Conservation (phyloP, 2,888 invertebrate genomes). For the Caenorhabditis sulstoni region DNA sequence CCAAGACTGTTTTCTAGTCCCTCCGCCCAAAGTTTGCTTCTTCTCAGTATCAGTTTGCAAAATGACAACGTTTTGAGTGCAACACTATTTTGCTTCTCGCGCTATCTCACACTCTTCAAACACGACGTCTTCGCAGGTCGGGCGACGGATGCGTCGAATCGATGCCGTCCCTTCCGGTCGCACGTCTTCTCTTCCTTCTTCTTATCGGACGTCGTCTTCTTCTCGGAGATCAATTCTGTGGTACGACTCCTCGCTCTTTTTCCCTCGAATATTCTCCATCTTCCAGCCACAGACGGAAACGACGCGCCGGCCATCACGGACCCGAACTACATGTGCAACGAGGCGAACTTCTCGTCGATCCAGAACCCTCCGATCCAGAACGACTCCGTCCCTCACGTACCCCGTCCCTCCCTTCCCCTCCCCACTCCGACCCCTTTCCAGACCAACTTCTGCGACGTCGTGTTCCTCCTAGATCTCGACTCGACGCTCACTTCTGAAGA, state of each 20-base stretch:
- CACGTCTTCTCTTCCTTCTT: slow-evolving; percentile 25
- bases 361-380: slow-evolving; percentile 23
- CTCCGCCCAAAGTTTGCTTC: no score
- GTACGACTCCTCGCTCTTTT: slow-evolving; percentile 18
- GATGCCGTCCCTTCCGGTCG: slow-evolving; percentile 24
- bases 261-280: not conserved
- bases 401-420: not conserved
- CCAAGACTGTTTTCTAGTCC: no score
- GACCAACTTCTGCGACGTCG: slow-evolving; percentile 61
- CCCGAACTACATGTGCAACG: slow-evolving; percentile 43
- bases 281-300: slow-evolving; percentile 57
- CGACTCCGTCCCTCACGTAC: slow-evolving; percentile 11
- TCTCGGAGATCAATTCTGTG: slow-evolving; percentile 36
- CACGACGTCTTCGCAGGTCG: slow-evolving; percentile 5
- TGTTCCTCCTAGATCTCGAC: slow-evolving; percentile 66
- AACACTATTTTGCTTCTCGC: no score
- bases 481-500: slow-evolving; percentile 53
- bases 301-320: slow-evolving; percentile 39
- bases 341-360: slow-evolving; percentile 30
- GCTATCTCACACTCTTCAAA: no score
- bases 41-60: no score
- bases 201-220: not conserved
- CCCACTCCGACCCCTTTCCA: not conserved
- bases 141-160: slow-evolving; percentile 41
- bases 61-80: no score